Conservation (phyloP, 1,140 invertebrate genomes). For the Camponotus pennsylvanicus region DNA sequence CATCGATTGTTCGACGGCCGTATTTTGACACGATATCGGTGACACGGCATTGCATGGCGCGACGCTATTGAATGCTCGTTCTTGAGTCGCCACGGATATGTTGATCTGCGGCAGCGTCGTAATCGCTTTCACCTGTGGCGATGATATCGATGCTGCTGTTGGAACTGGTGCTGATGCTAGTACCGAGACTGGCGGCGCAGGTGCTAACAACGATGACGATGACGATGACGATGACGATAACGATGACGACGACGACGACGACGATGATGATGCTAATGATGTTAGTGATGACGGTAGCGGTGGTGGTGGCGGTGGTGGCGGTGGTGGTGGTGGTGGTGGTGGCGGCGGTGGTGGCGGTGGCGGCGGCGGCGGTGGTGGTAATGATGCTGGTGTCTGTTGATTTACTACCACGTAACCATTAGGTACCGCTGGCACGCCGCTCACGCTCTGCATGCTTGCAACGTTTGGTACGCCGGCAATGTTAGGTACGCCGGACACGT, state of each 20-base stretch:
- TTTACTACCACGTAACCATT: conserved; percentile 61
- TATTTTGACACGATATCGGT: conserved; percentile 66
- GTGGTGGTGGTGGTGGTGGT: conserved; percentile 63
- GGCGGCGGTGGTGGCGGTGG: conserved; percentile 46
- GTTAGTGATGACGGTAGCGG: conserved; percentile 47
- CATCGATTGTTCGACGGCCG: conserved; percentile 66
- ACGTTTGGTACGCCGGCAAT: conserved; percentile 83
- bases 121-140: conserved; percentile 55
- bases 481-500: conserved; percentile 64
- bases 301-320: conserved; percentile 15
- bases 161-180: background rate
- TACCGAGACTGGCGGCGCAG: background rate
- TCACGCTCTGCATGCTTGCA: conserved; percentile 80
- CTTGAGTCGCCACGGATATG: conserved; percentile 68
- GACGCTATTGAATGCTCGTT: conserved; percentile 71
- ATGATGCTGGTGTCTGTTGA: conserved; percentile 17
- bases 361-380: background rate
- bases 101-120: conserved; percentile 68
- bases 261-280: conserved; percentile 70
- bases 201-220: background rate
- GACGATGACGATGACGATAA: background rate
- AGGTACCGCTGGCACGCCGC: conserved; percentile 89
- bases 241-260: conserved; percentile 47
- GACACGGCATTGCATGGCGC: conserved; percentile 72
- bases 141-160: conserved; percentile 14